These are phyloP conservation scores for Cynoglossus semilaevis DNA, from an alignment of 2,113 vertebrate species.

Conservation along the genomic window DNA sequence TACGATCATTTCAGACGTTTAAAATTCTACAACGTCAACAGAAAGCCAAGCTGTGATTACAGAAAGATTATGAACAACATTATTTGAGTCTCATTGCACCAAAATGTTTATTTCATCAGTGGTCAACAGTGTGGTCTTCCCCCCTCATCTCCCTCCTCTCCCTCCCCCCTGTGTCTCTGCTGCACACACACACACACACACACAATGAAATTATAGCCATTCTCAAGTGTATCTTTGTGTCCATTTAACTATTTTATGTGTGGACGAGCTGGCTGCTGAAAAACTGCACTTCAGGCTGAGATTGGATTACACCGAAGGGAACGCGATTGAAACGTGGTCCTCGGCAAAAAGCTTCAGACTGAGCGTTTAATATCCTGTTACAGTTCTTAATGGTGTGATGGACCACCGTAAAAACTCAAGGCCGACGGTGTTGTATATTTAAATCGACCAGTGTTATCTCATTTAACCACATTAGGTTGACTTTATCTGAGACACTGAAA, in stretches of 20 bases:
- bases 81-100: too few species aligned
- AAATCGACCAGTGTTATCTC: constrained; percentile 2
- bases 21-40: too few species aligned
- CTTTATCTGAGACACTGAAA: too few species aligned
- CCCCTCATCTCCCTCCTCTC: background rate
- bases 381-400: constrained; percentile 29
- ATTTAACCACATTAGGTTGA: constrained; percentile 2
- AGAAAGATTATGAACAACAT: too few species aligned
- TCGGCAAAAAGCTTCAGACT: constrained; percentile 45
- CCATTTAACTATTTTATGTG: constrained; percentile 64
- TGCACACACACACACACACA: constrained; percentile 5
- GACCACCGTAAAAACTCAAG: constrained; percentile 23
- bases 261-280: constrained; percentile 65
- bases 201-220: constrained; percentile 54
- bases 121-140: constrained; percentile 36
- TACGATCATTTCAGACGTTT: too few species aligned
- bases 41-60: too few species aligned
- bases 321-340: constrained; percentile 59
- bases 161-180: background rate
- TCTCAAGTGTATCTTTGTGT: constrained; percentile 71
- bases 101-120: constrained; percentile 30
- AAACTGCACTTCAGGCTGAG: constrained; percentile 65
- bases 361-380: constrained; percentile 50
- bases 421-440: background rate
- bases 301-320: constrained; percentile 74